These are phyloP conservation scores for Ectemnius cavifrons DNA, from an alignment of 2,888 invertebrate species.

Conservation along the genomic window DNA sequence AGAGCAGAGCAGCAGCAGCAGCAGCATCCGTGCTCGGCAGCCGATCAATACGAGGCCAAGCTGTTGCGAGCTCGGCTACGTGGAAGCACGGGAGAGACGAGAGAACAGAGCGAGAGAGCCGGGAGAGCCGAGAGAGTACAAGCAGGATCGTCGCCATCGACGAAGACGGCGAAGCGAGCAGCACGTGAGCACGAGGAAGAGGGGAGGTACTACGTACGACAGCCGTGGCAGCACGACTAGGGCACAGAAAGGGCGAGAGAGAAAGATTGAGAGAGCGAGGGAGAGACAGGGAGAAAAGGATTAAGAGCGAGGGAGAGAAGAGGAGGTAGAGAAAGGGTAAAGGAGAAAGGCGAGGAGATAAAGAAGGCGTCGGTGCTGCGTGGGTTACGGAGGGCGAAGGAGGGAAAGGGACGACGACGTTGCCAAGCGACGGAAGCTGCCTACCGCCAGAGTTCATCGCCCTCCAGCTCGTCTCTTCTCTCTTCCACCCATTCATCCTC, in stretches of 20 bases:
- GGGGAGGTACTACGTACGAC: not conserved
- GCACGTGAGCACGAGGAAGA: not conserved
- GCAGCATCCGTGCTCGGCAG: slow-evolving; percentile 47
- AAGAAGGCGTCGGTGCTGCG: slow-evolving; percentile 10
- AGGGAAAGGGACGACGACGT: slow-evolving; percentile 78
- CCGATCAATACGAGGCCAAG: slow-evolving; percentile 61
- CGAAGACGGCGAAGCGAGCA: slow-evolving; percentile 46
- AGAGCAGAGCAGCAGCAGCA: slow-evolving; percentile 3
- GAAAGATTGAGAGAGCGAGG: not conserved
- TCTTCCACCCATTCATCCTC: slow-evolving; percentile 74
- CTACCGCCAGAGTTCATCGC: slow-evolving; percentile 79
- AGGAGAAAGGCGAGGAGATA: slow-evolving; percentile 21
- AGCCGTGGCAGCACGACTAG: not conserved
- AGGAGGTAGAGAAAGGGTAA: not conserved
- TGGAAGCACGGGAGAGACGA: slow-evolving; percentile 26
- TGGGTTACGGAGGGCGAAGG: slow-evolving; percentile 51
- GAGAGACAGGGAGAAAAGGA: slow-evolving; percentile 3
- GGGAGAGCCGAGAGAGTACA: slow-evolving; percentile 33
- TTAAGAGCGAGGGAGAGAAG: slow-evolving; percentile 1
- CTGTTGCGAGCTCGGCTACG: slow-evolving; percentile 43
- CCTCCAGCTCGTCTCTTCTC: slow-evolving; percentile 73
- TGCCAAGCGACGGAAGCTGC: slow-evolving; percentile 79
- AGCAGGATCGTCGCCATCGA: slow-evolving; percentile 56
- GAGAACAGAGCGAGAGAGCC: not conserved
- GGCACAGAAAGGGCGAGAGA: not conserved